A percentile compares a stretch with the other conserved stretches of the same genome.
These are phyloP conservation scores for Ashinkailepas kermadecensis DNA, from an alignment of 2,888 invertebrate genomes.

Conservation along the genomic window DNA sequence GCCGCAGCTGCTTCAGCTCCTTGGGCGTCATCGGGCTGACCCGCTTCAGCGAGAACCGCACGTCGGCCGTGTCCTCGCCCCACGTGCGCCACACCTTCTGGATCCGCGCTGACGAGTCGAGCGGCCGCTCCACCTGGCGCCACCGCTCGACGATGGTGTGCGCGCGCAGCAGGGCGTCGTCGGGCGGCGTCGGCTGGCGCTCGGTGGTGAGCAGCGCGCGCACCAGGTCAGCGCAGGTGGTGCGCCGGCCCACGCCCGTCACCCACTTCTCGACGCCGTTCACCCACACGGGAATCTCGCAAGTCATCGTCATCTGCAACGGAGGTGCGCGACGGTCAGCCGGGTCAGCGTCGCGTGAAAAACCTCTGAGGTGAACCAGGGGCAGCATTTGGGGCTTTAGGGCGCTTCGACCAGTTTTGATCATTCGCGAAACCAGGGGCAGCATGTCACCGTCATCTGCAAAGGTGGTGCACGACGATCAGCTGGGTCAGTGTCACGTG, in stretches of 20 bases:
- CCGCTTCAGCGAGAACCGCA: constrained; percentile 31
- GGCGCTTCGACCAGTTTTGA: no score
- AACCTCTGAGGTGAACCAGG: no score
- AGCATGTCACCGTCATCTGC: no score
- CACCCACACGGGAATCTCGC: constrained; percentile 64
- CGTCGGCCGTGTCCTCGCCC: constrained; percentile 31
- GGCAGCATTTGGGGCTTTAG: no score
- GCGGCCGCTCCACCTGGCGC: constrained; percentile 55
- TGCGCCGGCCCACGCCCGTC: constrained; percentile 63
- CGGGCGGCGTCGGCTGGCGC: constrained; percentile 40
- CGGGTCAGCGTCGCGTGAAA: no score
- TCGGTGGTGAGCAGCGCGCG: constrained; percentile 55
- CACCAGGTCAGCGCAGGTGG: constrained; percentile 71
- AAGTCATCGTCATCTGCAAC: constrained; percentile 17
- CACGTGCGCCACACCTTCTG: constrained; percentile 32
- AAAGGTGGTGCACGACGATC: no score
- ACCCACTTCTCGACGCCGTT: constrained; percentile 71
- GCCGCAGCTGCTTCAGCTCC: not conserved
- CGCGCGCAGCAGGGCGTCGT: constrained; percentile 38
- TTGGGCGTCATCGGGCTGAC: not conserved
- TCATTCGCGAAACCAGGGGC: no score
- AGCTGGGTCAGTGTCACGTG: no score
- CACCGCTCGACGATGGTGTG: constrained; percentile 70
- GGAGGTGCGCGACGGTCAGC: not conserved
- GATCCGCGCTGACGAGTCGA: constrained; percentile 24